Evolutionary conservation across 2,888 invertebrate species (phyloP).

Genomic region (Conomelus anceps): DNA sequence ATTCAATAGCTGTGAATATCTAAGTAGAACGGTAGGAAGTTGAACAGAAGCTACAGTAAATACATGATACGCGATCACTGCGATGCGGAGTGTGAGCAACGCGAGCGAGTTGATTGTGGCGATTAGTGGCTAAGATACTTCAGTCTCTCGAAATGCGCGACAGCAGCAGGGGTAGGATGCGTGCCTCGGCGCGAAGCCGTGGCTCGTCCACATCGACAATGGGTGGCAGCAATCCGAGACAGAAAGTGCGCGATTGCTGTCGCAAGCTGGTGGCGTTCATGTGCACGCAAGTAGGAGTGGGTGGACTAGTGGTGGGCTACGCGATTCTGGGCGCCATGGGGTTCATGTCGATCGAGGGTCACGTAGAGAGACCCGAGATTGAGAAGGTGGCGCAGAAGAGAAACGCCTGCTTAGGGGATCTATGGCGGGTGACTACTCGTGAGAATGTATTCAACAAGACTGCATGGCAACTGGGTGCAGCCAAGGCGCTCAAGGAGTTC

Average conservation of each 20-base stretch:
- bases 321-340: constrained; percentile 77
- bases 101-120: background rate
- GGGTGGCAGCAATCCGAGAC: constrained; percentile 54
- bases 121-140: background rate
- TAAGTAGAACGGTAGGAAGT: too few relatives aligned
- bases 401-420: constrained; percentile 49
- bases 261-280: constrained; percentile 82
- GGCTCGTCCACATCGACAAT: constrained; percentile 55
- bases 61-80: too few relatives aligned
- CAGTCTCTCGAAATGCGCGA: constrained; percentile 11
- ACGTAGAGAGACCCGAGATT: constrained; percentile 42
- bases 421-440: constrained; percentile 61
- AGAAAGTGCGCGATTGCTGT: constrained; percentile 76
- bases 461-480: constrained; percentile 54
- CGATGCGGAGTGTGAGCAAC: background rate
- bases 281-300: constrained; percentile 89
- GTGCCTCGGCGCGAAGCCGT: constrained; percentile 56
- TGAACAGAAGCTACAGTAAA: too few relatives aligned
- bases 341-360: constrained; percentile 67
- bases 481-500: constrained; percentile 56
- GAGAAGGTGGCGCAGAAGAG: constrained; percentile 46
- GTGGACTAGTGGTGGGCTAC: constrained; percentile 78
- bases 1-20: too few relatives aligned
- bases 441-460: constrained; percentile 63
- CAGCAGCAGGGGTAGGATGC: constrained; percentile 10